Percentiles rank a stretch among this genome's conserved stretches.
Evolutionary conservation across 1,140 invertebrate species (phyloP).

Genomic region (Hyles euphorbiae): DNA sequence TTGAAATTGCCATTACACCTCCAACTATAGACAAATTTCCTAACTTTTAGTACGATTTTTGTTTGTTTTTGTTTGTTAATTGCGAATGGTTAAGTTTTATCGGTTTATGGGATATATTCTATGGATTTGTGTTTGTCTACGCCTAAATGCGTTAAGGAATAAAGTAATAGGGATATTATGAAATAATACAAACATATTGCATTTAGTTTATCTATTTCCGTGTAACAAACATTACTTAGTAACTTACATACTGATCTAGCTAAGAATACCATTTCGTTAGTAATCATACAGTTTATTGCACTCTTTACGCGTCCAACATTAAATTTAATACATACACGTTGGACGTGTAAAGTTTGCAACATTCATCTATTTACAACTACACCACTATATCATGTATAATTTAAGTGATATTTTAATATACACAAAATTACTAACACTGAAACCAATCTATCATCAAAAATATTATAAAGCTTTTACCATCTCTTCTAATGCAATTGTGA

Average conservation of each 20-base stretch:
- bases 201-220: conserved; percentile 56
- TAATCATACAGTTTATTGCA: conserved; percentile 13
- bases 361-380: conserved; percentile 36
- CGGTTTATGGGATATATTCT: no score
- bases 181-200: conserved; percentile 38
- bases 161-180: background rate
- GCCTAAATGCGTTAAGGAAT: no score
- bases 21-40: no score
- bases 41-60: no score
- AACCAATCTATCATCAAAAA: conserved; percentile 8
- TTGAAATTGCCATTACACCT: no score
- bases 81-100: no score
- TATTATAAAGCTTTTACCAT: conserved; percentile 14
- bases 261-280: conserved; percentile 25
- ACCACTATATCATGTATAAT: conserved; percentile 17
- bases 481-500: no score
- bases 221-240: conserved; percentile 61
- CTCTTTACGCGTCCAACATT: conserved; percentile 12
- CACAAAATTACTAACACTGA: conserved; percentile 16
- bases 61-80: no score
- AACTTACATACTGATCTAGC: conserved; percentile 36
- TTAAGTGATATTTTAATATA: conserved; percentile 12
- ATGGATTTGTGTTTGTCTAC: no score
- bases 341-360: conserved; percentile 2
- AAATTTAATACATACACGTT: background rate